Conservation (phyloP, 2,888 invertebrate species). For the Plutella xylostella region DNA sequence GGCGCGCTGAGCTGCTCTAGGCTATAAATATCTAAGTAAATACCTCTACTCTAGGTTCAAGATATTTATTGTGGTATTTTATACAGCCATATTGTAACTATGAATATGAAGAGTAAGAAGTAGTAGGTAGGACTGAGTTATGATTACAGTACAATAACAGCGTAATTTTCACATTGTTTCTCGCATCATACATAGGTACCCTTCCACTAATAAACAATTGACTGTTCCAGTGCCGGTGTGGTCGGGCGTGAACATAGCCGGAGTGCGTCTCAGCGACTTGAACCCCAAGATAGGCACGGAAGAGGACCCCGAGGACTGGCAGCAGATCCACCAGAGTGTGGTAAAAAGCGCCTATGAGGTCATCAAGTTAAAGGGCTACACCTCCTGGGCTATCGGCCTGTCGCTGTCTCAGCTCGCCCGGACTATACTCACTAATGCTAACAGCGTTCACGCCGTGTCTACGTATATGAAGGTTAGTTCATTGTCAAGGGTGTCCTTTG, state of each 20-base stretch:
- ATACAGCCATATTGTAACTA: no score
- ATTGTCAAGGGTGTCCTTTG: background rate
- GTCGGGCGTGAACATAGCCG: constrained; percentile 94
- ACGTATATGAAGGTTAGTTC: constrained; percentile 77
- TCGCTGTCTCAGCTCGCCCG: constrained; percentile 79
- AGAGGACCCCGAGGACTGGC: constrained; percentile 83
- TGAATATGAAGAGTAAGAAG: no score
- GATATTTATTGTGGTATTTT: no score
- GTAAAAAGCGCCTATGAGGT: constrained; percentile 90
- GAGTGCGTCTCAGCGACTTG: constrained; percentile 83
- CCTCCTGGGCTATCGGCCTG: constrained; percentile 91
- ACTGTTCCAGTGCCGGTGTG: constrained; percentile 93
- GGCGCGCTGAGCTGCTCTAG: no score
- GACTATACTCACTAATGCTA: constrained; percentile 78
- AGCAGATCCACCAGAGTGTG: constrained; percentile 81
- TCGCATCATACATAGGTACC: no score
- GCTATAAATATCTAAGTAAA: no score
- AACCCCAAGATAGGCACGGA: constrained; percentile 79
- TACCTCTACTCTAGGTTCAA: no score
- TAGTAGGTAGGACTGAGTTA: no score
- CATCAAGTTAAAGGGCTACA: constrained; percentile 89
- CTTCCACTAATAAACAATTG: no score
- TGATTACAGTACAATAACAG: no score
- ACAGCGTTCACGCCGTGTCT: constrained; percentile 82
- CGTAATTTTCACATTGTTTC: no score